Percentiles rank a stretch among this genome's conserved stretches.
phyloP scores from a whole-genome alignment of 2,797 vertebrate species.

The Pelochelys cantorii region DNA sequence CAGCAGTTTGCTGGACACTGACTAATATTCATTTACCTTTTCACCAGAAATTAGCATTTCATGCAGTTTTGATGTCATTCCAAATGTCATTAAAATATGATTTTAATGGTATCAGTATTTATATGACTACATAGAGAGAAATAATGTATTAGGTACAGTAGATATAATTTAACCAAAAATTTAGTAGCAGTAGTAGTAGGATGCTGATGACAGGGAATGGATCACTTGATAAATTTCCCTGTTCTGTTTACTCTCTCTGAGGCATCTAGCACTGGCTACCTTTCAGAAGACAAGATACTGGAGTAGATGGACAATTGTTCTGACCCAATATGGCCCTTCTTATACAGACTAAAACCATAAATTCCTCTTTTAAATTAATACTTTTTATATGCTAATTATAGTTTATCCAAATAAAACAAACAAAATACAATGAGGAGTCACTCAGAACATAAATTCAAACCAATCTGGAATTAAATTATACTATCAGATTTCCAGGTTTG shows the following conservation, averaged over 20 bases:
- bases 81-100: conserved; percentile 4
- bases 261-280: not conserved
- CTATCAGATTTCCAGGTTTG: not conserved
- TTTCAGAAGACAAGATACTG: not conserved
- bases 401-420: conserved; percentile 57
- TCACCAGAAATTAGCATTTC: not conserved
- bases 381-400: conserved; percentile 31
- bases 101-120: conserved; percentile 7
- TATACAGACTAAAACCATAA: conserved; percentile 12
- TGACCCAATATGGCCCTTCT: not conserved
- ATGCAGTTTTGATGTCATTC: conserved; percentile 9
- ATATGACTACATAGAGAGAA: not conserved
- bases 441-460: conserved; percentile 27
- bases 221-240: not conserved
- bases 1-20: not conserved
- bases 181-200: not conserved
- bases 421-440: not conserved
- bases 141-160: not conserved
- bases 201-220: not conserved
- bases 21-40: conserved; percentile 12
- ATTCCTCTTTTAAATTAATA: conserved; percentile 39
- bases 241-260: not conserved
- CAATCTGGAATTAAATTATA: not conserved
- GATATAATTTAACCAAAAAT: conserved; percentile 18
- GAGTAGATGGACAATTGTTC: not conserved